phyloP scores from a whole-genome alignment of 2,888 invertebrate species.

The Arge pagana region DNA sequence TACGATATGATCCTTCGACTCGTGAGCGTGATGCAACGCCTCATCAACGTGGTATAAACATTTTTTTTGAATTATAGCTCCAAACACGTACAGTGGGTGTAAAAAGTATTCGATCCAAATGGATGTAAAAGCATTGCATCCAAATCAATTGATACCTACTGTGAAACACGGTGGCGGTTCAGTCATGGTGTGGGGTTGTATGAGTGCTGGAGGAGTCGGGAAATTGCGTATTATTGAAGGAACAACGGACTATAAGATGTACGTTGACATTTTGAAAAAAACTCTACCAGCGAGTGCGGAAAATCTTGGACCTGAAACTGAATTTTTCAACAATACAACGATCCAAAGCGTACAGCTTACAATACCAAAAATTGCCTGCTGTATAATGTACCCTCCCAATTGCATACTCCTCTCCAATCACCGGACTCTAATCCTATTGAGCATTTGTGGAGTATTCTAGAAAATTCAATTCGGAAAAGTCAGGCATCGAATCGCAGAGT shows the following conservation, averaged over 20 bases:
- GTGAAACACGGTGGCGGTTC: slow-evolving; percentile 32
- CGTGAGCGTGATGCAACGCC: no score
- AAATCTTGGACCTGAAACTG: slow-evolving; percentile 31
- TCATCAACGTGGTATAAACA: no score
- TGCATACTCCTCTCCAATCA: slow-evolving; percentile 15
- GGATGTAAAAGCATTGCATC: no score
- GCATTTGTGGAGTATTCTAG: slow-evolving; percentile 13
- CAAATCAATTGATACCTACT: slow-evolving; percentile 25
- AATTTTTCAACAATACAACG: slow-evolving; percentile 33
- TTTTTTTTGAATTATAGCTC: no score
- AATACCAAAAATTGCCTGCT: slow-evolving; percentile 29
- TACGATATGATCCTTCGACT: no score
- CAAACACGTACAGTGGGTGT: no score
- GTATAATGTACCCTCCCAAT: no score
- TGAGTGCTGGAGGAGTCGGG: slow-evolving; percentile 24
- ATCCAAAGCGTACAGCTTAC: slow-evolving; percentile 30
- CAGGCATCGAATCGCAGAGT: no score
- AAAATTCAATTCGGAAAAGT: no score
- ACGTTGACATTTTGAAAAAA: slow-evolving; percentile 28
- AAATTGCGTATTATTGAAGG: slow-evolving; percentile 31
- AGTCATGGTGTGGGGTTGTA: slow-evolving; percentile 31
- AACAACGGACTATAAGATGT: slow-evolving; percentile 30
- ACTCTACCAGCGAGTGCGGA: slow-evolving; percentile 26
- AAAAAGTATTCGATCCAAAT: no score
- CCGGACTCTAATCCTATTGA: slow-evolving; percentile 9